Evolutionary conservation across 2,113 vertebrate genomes (phyloP).

Genomic region (Bufo gargarizans): DNA sequence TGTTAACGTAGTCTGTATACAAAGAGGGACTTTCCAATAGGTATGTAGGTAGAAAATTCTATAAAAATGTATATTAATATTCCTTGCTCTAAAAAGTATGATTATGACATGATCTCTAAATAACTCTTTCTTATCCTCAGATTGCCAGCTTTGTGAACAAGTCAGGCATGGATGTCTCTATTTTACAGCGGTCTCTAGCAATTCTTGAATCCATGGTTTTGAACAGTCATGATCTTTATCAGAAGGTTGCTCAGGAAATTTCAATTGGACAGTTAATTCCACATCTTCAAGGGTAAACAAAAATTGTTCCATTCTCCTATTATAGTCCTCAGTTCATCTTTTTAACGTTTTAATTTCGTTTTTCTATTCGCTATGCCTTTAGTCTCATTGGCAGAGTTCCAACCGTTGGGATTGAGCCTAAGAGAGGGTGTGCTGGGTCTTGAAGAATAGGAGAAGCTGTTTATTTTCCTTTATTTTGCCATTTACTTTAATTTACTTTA

Average conservation of each 20-base stretch:
- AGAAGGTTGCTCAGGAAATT: slow-evolving; percentile 98
- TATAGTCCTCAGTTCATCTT: neutral
- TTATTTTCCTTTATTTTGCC: too few relatives aligned
- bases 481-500: too few relatives aligned
- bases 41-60: too few relatives aligned
- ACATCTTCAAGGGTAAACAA: slow-evolving; percentile 88
- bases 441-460: too few relatives aligned
- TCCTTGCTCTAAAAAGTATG: too few relatives aligned
- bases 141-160: slow-evolving; percentile 96
- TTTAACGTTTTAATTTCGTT: too few relatives aligned
- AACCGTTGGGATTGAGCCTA: too few relatives aligned
- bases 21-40: too few relatives aligned
- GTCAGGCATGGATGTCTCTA: slow-evolving; percentile 88
- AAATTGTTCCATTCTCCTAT: neutral
- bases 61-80: too few relatives aligned
- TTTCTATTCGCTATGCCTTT: too few relatives aligned
- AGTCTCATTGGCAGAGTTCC: too few relatives aligned
- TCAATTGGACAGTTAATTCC: slow-evolving; percentile 98
- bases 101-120: neutral
- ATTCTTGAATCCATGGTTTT: slow-evolving; percentile 99
- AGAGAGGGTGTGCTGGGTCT: neutral
- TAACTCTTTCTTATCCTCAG: slow-evolving; percentile 69
- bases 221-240: slow-evolving; percentile 97
- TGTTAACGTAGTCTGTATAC: too few relatives aligned
- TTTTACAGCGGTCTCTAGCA: slow-evolving; percentile 92